Conservation (phyloP, 2,888 invertebrate species). For the Eumacrocentrus americanus region DNA sequence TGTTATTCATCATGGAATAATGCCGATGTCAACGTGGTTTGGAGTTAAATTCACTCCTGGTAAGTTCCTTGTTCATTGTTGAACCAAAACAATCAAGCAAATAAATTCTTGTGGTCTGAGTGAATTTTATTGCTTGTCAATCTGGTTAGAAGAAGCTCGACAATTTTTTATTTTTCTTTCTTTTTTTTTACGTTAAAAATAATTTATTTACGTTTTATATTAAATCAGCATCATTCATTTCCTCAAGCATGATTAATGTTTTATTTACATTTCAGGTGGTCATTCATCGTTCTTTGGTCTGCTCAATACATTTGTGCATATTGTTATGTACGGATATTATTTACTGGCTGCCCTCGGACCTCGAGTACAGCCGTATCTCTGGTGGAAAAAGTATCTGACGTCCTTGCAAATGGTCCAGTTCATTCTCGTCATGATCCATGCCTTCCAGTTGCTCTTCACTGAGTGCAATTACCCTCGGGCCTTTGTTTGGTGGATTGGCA, state of each 20-base stretch:
- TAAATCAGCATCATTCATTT: no score
- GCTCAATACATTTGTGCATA: conserved; percentile 93
- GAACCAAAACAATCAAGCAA: background rate
- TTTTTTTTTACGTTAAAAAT: conserved; percentile 8
- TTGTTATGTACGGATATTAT: conserved; percentile 94
- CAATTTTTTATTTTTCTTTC: background rate
- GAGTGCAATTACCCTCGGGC: conserved; percentile 89
- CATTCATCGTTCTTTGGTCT: conserved; percentile 94
- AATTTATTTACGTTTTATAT: conserved; percentile 28
- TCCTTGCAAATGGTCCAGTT: conserved; percentile 93
- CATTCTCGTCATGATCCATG: conserved; percentile 84
- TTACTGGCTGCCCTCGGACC: conserved; percentile 90
- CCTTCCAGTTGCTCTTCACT: conserved; percentile 82
- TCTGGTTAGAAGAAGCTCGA: background rate
- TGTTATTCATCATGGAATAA: conserved; percentile 93
- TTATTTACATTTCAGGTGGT: conserved; percentile 80
- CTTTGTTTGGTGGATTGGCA: conserved; percentile 90
- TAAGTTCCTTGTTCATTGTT: no score
- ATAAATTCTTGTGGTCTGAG: background rate
- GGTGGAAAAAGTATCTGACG: conserved; percentile 97
- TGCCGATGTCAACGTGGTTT: conserved; percentile 94
- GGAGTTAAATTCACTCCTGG: conserved; percentile 89
- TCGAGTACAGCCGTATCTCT: conserved; percentile 82
- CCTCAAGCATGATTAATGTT: no score
- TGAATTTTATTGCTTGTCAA: conserved; percentile 36